A percentile compares a stretch with the other conserved stretches of the same genome.
phyloP scores from a whole-genome alignment of 1,140 invertebrate genomes.

The Streblospio benedicti region DNA sequence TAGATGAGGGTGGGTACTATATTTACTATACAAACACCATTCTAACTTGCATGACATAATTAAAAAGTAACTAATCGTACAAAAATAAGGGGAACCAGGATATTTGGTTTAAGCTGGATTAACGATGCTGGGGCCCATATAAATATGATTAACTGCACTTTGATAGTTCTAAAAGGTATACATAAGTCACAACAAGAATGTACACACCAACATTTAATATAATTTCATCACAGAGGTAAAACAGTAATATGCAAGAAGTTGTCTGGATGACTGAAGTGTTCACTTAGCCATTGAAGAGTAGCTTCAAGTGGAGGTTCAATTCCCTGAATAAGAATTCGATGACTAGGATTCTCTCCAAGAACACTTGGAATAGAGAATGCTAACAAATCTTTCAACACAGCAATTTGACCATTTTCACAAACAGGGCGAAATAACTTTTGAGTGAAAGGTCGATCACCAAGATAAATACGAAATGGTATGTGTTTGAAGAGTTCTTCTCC shows the following conservation, averaged over 20 bases:
- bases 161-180: too few relatives aligned
- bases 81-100: too few relatives aligned
- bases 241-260: conserved; percentile 81
- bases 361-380: conserved; percentile 28
- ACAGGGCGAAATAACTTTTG: conserved; percentile 45
- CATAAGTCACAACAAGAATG: too few relatives aligned
- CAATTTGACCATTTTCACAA: conserved; percentile 31
- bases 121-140: too few relatives aligned
- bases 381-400: conserved; percentile 38
- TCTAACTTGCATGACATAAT: too few relatives aligned
- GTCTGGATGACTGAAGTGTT: conserved; percentile 95
- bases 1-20: too few relatives aligned
- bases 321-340: conserved; percentile 74
- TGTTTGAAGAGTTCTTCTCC: conserved; percentile 71
- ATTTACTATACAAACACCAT: too few relatives aligned
- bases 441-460: conserved; percentile 39
- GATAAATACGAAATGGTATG: conserved; percentile 74
- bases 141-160: too few relatives aligned
- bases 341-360: too few relatives aligned
- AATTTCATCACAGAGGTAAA: neutral
- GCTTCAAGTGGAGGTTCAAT: conserved; percentile 76
- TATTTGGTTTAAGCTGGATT: too few relatives aligned
- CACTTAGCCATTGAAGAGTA: conserved; percentile 93
- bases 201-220: too few relatives aligned
- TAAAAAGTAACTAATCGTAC: too few relatives aligned